These are phyloP conservation scores for Brachionus plicatilis DNA, from an alignment of 1,140 invertebrate species.

Conservation along the genomic window DNA sequence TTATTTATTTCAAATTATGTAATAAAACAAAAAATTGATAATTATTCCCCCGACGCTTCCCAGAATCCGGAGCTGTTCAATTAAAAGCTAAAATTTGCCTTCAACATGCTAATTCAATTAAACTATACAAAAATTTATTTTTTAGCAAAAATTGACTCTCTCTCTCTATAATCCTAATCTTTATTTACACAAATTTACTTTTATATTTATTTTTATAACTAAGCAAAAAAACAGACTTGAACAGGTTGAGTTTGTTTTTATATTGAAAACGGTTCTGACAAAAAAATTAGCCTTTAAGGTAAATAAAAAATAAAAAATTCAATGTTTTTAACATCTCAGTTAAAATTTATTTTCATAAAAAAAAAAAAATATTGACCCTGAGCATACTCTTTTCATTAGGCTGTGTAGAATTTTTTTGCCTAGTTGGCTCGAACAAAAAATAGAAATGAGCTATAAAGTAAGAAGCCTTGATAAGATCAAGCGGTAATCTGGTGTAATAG, in stretches of 20 bases:
- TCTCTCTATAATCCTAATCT: background rate
- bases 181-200: background rate
- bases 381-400: background rate
- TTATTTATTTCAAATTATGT: background rate
- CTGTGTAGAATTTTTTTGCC: background rate
- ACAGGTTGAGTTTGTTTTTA: background rate
- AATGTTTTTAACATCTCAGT: background rate
- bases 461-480: slow-evolving; percentile 7
- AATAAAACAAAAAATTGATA: background rate
- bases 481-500: background rate
- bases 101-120: background rate
- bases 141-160: background rate
- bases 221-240: background rate
- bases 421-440: background rate
- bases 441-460: background rate
- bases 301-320: background rate
- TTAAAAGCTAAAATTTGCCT: background rate
- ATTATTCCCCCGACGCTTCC: background rate
- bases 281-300: background rate
- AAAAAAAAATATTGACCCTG: background rate
- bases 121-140: background rate
- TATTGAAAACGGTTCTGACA: background rate
- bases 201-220: background rate
- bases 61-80: background rate
- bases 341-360: background rate